A percentile compares a stretch with the other conserved stretches of the same genome.
Evolutionary conservation across 2,797 vertebrate genomes (phyloP).

Genomic region (Etheostoma nigrum): DNA sequence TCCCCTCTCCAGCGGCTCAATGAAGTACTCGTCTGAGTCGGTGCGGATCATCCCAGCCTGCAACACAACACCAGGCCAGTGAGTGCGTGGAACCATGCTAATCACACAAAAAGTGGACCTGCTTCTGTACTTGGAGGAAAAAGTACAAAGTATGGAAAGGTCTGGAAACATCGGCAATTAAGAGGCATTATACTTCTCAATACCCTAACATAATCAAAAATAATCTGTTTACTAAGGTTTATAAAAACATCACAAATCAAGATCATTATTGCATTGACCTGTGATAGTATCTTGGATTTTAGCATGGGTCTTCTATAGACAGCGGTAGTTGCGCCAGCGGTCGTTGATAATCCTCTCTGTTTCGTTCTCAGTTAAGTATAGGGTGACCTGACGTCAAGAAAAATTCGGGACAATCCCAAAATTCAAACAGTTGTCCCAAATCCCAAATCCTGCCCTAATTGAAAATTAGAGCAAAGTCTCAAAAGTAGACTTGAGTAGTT

Average conservation of each 20-base stretch:
- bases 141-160: neutral
- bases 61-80: slow-evolving; percentile 25
- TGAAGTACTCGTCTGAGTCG: slow-evolving; percentile 95
- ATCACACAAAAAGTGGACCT: neutral
- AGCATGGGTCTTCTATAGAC: no score
- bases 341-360: no score
- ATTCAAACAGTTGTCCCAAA: no score
- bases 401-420: no score
- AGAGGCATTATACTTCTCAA: neutral
- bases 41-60: slow-evolving; percentile 98
- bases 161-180: neutral
- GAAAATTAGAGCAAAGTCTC: no score
- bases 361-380: no score
- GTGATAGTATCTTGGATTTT: no score
- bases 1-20: slow-evolving; percentile 95
- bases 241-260: neutral
- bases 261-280: neutral
- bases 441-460: no score
- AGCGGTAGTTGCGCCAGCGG: no score
- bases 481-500: no score
- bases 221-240: neutral
- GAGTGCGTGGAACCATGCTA: neutral
- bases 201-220: neutral
- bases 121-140: neutral
- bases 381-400: no score